Conservation (phyloP, 2,797 vertebrate species). For the Pempheris klunzingeri region DNA sequence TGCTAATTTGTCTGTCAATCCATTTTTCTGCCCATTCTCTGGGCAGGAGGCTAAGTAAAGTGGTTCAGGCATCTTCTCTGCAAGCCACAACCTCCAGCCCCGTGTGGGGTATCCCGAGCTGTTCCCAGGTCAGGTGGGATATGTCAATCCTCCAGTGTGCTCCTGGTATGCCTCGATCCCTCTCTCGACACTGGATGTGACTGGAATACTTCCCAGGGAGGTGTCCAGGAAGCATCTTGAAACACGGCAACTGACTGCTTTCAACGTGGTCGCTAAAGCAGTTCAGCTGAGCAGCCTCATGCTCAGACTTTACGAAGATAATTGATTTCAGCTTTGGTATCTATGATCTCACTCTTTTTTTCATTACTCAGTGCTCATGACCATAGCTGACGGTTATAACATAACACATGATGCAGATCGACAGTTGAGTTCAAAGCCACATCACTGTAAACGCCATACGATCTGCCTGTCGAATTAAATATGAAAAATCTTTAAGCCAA, state of each 20-base stretch:
- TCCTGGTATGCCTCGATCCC: background rate
- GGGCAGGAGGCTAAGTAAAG: conserved; percentile 1
- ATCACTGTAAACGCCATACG: background rate
- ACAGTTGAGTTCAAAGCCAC: background rate
- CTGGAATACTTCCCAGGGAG: background rate
- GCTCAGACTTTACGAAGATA: background rate
- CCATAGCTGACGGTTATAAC: background rate
- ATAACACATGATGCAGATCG: background rate
- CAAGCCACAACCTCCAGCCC: background rate
- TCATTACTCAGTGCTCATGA: background rate
- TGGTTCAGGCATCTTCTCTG: background rate
- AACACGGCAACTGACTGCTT: conserved; percentile 10
- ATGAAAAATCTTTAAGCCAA: background rate
- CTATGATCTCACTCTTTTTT: background rate
- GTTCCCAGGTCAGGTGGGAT: conserved; percentile 12
- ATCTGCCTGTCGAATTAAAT: background rate
- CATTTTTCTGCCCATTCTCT: conserved; percentile 2
- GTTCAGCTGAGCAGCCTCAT: conserved; percentile 2
- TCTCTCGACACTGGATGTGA: conserved; percentile 5
- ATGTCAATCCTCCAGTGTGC: background rate
- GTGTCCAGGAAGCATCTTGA: background rate
- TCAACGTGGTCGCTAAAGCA: background rate
- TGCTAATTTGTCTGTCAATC: background rate
- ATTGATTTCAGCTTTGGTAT: background rate
- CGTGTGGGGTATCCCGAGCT: background rate